A percentile compares a stretch with the other conserved stretches of the same genome.
These are phyloP conservation scores for Semicossyphus pulcher DNA, from an alignment of 2,113 vertebrate genomes.

Conservation along the genomic window DNA sequence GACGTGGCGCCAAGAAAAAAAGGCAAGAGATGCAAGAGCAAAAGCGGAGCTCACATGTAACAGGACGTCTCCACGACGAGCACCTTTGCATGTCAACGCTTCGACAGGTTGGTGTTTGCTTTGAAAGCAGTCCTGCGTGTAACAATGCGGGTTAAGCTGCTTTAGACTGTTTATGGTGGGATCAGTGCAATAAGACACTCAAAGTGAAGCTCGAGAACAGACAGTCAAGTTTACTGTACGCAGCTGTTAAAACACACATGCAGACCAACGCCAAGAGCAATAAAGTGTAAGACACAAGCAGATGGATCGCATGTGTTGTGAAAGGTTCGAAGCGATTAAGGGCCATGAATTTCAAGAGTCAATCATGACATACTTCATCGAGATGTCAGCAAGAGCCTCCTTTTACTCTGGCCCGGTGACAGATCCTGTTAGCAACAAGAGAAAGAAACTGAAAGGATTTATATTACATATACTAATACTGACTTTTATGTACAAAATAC, in stretches of 20 bases:
- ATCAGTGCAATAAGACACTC: neutral
- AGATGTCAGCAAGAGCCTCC: constrained; percentile 9
- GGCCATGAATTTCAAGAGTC: constrained; percentile 21
- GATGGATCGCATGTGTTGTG: constrained; percentile 30
- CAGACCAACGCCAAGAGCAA: constrained; percentile 31
- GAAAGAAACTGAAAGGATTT: neutral
- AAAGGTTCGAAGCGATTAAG: constrained; percentile 38
- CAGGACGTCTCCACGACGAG: neutral
- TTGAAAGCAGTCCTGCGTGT: neutral
- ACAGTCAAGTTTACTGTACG: constrained; percentile 5
- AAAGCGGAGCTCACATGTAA: constrained; percentile 13
- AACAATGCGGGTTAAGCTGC: neutral
- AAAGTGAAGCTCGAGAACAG: constrained; percentile 1
- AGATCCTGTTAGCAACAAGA: neutral
- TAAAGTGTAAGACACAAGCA: constrained; percentile 26
- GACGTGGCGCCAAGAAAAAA: neutral
- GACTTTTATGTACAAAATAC: neutral
- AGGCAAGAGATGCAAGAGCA: neutral
- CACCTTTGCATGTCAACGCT: neutral
- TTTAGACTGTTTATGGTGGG: neutral
- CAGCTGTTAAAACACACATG: constrained; percentile 61
- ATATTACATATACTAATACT: neutral
- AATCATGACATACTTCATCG: neutral
- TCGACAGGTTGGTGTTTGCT: neutral
- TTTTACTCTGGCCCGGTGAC: neutral